Base-by-base conservation (phyloP, 37 sponge, comb jelly and placozoan species). In the Tethya wilhelma region DNA sequence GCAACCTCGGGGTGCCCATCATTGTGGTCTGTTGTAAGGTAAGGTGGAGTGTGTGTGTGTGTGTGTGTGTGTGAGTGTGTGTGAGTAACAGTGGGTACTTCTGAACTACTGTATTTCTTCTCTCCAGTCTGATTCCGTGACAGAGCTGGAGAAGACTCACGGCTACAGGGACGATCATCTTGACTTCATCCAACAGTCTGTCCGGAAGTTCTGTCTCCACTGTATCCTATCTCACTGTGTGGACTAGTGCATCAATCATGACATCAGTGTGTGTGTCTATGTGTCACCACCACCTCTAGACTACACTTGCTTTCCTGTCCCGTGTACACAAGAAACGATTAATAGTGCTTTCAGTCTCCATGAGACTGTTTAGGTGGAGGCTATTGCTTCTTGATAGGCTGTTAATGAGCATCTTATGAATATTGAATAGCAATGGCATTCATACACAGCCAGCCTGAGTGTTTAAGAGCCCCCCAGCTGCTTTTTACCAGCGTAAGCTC, bases 141-240 rank as follows among this genome's bases (percentile, higher is more conserved):
- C 57, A 22, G 81, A 86, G 4, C 56, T 98, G 74, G 99, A 98
- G 85, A 98, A 98, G 91, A 79, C 86, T 29, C 83, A 83, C 31
- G 93, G 85, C 39, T 96, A 96, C 93, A 96, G 80, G 43, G 97
- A 96, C 44, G 90, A 94, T 25, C 95, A 98, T 71, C 75, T 86
- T 66, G 99, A 98, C 77, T 96, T 92, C 80, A 94, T 98, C 65
- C 99, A 98, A 64, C 97, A 92, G 69, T 87, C 96, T 66, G 79
- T 98, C 20, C 69, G 99, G 25, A 91, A 84, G 49, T 96, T 98
- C 90, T 98, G 97, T 55, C 80, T 98, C 49, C 86, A 87, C 64
- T 94, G 97, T 97, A 94, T 88, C 87, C 80, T 66, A 9, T 36
- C 12, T 30, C 12, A 56, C 59, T 5, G 14, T 9, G 14, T 14